Evolutionary conservation across 1,140 invertebrate species (phyloP).

Genomic region (Plutomurus gul): DNA sequence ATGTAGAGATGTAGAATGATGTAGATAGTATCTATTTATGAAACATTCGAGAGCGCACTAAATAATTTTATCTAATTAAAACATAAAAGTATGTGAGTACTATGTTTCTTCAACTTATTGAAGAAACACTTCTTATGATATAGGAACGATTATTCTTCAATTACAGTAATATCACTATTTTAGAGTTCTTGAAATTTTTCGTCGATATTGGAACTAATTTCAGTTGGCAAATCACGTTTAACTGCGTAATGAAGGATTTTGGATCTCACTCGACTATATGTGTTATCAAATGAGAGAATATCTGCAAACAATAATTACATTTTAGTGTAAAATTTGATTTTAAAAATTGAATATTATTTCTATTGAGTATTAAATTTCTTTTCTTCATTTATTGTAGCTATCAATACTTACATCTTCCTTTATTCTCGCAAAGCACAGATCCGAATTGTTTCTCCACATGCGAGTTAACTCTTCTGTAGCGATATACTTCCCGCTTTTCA

Average conservation of each 20-base stretch:
- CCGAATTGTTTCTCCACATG: background rate
- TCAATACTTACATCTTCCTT: background rate
- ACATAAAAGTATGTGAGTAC: too few species aligned
- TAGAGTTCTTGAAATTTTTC: background rate
- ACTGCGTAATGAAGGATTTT: background rate
- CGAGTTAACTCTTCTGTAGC: background rate
- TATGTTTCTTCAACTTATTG: too few species aligned
- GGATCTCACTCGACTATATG: background rate
- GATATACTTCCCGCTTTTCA: background rate
- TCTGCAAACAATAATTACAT: background rate
- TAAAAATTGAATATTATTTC: background rate
- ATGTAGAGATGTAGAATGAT: too few species aligned
- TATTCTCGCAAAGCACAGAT: background rate
- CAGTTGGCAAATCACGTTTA: background rate
- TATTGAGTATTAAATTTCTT: background rate
- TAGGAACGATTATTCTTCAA: too few species aligned
- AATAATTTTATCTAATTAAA: too few species aligned
- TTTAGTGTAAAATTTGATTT: too few species aligned
- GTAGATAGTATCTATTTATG: too few species aligned
- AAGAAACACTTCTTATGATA: too few species aligned
- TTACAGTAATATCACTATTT: too few species aligned
- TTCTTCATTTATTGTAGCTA: background rate
- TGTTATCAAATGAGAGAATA: background rate
- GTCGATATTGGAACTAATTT: background rate
- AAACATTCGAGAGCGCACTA: too few species aligned